Percentiles rank a stretch among this genome's conserved stretches.
phyloP scores from a whole-genome alignment of 2,797 vertebrate species.

The Gephyroberyx darwinii region DNA sequence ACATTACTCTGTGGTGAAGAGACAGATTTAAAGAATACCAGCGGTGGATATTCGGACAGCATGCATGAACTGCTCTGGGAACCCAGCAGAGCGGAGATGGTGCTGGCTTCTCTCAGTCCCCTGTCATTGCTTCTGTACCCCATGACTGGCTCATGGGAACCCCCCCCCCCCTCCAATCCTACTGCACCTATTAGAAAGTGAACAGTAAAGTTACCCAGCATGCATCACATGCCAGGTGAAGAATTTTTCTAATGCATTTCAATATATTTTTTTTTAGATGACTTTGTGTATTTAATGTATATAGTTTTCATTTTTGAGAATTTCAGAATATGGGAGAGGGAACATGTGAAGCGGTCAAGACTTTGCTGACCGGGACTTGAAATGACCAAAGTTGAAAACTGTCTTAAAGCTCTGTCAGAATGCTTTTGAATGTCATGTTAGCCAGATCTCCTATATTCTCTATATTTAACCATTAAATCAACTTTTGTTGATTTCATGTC shows the following conservation, averaged over 20 bases:
- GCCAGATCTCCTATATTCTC: not conserved
- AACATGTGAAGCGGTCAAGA: not conserved
- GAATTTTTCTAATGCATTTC: conserved; percentile 42
- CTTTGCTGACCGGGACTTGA: conserved; percentile 4
- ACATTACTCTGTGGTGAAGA: conserved; percentile 87
- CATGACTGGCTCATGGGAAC: conserved; percentile 71
- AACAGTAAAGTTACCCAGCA: not conserved
- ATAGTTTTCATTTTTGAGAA: conserved; percentile 33
- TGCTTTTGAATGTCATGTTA: conserved; percentile 32
- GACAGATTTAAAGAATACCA: not conserved
- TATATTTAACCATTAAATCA: conserved; percentile 13
- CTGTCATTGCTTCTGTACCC: conserved; percentile 4
- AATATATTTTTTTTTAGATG: conserved; percentile 29
- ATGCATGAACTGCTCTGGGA: conserved; percentile 66
- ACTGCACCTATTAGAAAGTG: not conserved
- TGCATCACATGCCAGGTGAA: not conserved
- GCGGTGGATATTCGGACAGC: conserved; percentile 44
- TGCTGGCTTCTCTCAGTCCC: conserved; percentile 39
- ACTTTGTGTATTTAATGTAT: conserved; percentile 16
- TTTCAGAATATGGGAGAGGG: not conserved
- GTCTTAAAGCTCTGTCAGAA: not conserved
- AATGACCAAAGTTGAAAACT: conserved; percentile 4
- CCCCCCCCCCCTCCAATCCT: not conserved
- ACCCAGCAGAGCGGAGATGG: conserved; percentile 49
- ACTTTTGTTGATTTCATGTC: not conserved